Percentiles rank a stretch among this genome's conserved stretches.
phyloP scores from a whole-genome alignment of 1,140 invertebrate species.

The Pseudoatta argentina region DNA sequence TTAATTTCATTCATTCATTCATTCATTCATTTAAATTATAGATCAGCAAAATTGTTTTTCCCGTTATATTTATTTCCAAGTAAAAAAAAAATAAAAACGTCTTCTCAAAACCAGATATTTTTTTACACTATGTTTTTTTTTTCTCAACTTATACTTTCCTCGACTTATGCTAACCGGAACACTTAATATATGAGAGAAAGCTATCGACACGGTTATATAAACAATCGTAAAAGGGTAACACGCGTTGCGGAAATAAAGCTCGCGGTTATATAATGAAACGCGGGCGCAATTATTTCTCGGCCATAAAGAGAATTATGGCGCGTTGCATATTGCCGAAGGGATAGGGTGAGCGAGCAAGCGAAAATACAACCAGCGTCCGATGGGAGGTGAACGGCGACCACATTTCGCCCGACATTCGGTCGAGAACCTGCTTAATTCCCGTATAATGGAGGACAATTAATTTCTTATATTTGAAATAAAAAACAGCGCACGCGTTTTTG shows the following conservation, averaged over 20 bases:
- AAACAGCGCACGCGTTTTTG: neutral
- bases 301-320: constrained; percentile 24
- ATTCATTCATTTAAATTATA: too few species aligned
- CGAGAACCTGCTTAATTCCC: constrained; percentile 33
- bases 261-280: constrained; percentile 14
- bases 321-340: constrained; percentile 27
- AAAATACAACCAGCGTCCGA: constrained; percentile 31
- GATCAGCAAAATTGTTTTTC: too few species aligned
- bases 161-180: neutral
- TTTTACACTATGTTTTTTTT: neutral
- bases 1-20: too few species aligned
- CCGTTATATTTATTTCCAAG: neutral
- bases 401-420: constrained; percentile 29
- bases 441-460: constrained; percentile 42
- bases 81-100: neutral
- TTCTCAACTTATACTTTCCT: too few species aligned
- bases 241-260: constrained; percentile 29
- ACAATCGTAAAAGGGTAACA: constrained; percentile 28
- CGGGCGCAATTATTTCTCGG: constrained; percentile 44
- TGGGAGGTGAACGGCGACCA: neutral
- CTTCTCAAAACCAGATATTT: neutral
- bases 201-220: constrained; percentile 20
- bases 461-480: constrained; percentile 37
- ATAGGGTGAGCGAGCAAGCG: neutral
- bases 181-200: constrained; percentile 3